Percentiles rank a stretch among this genome's conserved stretches.
Evolutionary conservation across 2,113 vertebrate genomes (phyloP).

Genomic region (Brienomyrus brachyistius): DNA sequence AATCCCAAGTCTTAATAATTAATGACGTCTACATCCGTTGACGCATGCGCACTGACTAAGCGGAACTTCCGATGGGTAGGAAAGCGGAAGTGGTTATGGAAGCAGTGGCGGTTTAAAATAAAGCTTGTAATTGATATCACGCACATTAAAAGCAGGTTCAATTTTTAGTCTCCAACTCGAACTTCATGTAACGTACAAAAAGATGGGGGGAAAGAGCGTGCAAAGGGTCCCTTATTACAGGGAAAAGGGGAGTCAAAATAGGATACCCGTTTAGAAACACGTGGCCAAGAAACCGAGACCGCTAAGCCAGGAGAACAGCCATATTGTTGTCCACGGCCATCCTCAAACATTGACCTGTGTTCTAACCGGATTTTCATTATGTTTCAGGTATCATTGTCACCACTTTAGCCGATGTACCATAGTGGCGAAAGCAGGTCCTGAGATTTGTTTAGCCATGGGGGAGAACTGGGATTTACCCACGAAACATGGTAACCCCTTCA

Average conservation of each 20-base stretch:
- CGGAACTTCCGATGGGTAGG: not conserved
- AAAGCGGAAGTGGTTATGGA: not conserved
- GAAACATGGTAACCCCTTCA: not conserved
- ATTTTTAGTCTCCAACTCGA: not conserved
- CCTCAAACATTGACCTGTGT: not conserved
- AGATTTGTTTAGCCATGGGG: constrained; percentile 41
- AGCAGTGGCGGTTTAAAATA: not conserved
- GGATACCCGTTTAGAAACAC: not conserved
- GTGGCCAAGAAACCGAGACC: not conserved
- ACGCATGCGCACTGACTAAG: not conserved
- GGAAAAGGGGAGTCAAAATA: not conserved
- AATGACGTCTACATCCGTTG: not conserved
- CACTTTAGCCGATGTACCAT: constrained; percentile 31
- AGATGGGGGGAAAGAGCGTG: not conserved
- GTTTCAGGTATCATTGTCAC: constrained; percentile 63
- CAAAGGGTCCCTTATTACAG: not conserved
- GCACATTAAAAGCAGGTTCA: constrained; percentile 17
- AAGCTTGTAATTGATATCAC: constrained; percentile 27
- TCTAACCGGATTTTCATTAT: not conserved
- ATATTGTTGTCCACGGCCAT: not conserved
- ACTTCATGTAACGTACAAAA: not conserved
- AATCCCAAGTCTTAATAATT: not conserved
- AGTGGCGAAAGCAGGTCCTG: constrained; percentile 58
- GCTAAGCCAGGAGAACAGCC: not conserved
- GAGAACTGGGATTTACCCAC: constrained; percentile 15